phyloP scores from a whole-genome alignment of 2,113 vertebrate species.

The Larimichthys polyactis region DNA sequence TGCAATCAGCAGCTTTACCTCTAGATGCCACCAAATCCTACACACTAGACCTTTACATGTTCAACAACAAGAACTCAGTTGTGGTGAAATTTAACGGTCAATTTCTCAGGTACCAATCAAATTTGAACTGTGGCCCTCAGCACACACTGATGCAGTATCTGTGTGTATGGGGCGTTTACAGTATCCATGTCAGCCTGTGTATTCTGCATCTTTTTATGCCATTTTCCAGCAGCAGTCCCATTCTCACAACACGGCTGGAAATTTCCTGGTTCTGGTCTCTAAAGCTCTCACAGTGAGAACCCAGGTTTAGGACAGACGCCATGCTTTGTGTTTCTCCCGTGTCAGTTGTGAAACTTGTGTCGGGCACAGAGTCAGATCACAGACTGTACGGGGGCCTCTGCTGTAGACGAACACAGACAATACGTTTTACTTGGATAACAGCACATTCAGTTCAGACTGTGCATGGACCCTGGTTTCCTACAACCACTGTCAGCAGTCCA shows the following conservation, averaged over 20 bases:
- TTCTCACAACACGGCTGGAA: not conserved
- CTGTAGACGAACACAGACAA: constrained; percentile 4
- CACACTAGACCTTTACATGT: too few relatives aligned
- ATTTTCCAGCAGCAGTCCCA: not conserved
- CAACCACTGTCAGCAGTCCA: constrained; percentile 5
- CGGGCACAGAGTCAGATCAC: not conserved
- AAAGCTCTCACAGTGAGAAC: not conserved
- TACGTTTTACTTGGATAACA: not conserved
- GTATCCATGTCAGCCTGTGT: too few relatives aligned
- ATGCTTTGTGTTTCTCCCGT: not conserved
- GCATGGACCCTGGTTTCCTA: constrained; percentile 19
- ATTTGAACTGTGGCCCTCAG: not conserved
- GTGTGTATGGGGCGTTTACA: not conserved
- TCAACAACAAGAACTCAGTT: not conserved
- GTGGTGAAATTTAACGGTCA: too few relatives aligned
- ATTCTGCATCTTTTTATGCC: not conserved
- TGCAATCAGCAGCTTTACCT: too few relatives aligned
- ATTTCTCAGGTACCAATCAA: not conserved
- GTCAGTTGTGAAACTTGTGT: not conserved
- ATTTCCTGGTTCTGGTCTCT: not conserved
- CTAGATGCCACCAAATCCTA: too few relatives aligned
- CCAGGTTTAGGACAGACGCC: not conserved
- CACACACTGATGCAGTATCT: not conserved
- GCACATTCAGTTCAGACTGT: constrained; percentile 2
- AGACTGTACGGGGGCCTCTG: not conserved